Percentiles rank a stretch among this genome's conserved stretches.
phyloP scores from a whole-genome alignment of 2,113 vertebrate species.

The Motacilla tschutschensis region DNA sequence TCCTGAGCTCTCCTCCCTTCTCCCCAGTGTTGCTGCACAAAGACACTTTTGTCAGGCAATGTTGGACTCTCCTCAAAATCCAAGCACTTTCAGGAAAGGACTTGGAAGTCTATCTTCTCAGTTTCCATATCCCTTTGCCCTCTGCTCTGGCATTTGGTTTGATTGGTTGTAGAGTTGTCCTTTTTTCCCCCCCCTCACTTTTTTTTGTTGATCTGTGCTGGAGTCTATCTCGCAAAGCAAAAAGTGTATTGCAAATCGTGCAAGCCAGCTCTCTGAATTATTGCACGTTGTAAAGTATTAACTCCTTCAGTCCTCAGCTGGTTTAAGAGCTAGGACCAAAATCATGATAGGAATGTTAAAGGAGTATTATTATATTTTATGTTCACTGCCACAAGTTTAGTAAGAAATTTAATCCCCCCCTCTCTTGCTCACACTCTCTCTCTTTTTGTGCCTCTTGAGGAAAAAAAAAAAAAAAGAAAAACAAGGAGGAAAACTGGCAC shows the following conservation, averaged over 20 bases:
- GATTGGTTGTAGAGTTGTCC: conserved; percentile 40
- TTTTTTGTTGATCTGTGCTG: conserved; percentile 19
- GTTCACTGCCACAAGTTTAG: conserved; percentile 52
- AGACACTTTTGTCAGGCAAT: conserved; percentile 75
- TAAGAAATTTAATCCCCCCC: conserved; percentile 58
- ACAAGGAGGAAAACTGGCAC: conserved; percentile 34
- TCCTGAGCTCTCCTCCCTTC: conserved; percentile 62
- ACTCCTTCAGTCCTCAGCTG: conserved; percentile 41
- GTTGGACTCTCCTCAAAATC: conserved; percentile 73
- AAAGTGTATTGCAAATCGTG: conserved; percentile 13
- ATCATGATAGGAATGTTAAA: conserved; percentile 57
- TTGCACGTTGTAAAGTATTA: conserved; percentile 28
- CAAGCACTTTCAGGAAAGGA: conserved; percentile 77
- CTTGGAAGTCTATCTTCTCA: conserved; percentile 76
- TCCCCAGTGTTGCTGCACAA: conserved; percentile 68
- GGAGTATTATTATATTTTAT: conserved; percentile 64
- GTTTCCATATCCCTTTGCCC: conserved; percentile 73
- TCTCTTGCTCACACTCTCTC: neutral
- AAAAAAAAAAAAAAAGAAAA: neutral
- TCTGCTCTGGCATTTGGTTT: conserved; percentile 68
- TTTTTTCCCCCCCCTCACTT: neutral
- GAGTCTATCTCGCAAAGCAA: conserved; percentile 27
- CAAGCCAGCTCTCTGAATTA: conserved; percentile 11
- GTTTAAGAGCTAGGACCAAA: conserved; percentile 25
- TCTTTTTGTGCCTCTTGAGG: conserved; percentile 23